Evolutionary conservation across 2,888 invertebrate species (phyloP).

Genomic region (Ornithoptera alexandrae): DNA sequence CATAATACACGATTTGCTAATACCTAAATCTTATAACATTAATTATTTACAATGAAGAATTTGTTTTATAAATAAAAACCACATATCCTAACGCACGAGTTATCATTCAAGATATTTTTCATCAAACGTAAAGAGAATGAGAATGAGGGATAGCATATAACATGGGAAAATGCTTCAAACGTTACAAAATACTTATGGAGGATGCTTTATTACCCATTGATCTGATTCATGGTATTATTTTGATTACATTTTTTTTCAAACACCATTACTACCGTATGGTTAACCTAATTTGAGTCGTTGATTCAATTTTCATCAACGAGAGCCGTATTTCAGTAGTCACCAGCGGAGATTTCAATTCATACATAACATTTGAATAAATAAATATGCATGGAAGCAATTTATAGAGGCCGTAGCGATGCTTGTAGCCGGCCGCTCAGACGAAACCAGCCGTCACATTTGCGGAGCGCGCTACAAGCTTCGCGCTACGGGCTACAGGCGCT

Average conservation of each 20-base stretch:
- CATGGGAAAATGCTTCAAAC: conserved; percentile 50
- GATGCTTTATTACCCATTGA: conserved; percentile 47
- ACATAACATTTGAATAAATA: conserved; percentile 79
- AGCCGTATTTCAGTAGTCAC: conserved; percentile 74
- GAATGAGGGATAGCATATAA: conserved; percentile 37
- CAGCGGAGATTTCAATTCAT: conserved; percentile 75
- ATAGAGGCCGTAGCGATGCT: conserved; percentile 60
- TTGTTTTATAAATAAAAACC: too few species aligned
- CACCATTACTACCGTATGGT: conserved; percentile 44
- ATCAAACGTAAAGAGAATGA: conserved; percentile 50
- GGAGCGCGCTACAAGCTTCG: conserved; percentile 53
- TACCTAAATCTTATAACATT: too few species aligned
- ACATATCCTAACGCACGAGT: too few species aligned
- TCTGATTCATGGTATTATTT: conserved; percentile 40
- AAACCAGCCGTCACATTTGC: conserved; percentile 74
- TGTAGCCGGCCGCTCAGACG: conserved; percentile 53
- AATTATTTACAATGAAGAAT: too few species aligned
- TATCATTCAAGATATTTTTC: conserved; percentile 51
- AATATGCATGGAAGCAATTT: conserved; percentile 80
- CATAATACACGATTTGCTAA: too few species aligned
- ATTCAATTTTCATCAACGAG: conserved; percentile 68
- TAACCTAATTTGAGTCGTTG: conserved; percentile 67
- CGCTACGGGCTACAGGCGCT: conserved; percentile 40
- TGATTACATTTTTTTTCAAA: conserved; percentile 41
- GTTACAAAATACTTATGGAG: conserved; percentile 44